phyloP scores from a whole-genome alignment of 2,888 invertebrate species.

The Arge pagana region DNA sequence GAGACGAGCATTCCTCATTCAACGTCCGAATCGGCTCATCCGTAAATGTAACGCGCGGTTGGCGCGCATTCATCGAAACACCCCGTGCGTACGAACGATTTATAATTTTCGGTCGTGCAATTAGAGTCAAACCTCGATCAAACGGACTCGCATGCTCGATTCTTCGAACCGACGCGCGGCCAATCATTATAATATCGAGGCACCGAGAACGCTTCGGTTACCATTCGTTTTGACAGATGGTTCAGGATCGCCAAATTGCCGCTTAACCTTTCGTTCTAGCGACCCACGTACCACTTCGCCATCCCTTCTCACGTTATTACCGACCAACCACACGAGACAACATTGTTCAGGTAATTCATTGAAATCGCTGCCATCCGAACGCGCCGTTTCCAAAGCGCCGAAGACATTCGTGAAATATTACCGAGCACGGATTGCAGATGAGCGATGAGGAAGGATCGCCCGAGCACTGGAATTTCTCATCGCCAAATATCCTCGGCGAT shows the following conservation, averaged over 20 bases:
- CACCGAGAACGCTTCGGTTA: slow-evolving; percentile 6
- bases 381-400: slow-evolving; percentile 4
- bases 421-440: slow-evolving; percentile 39
- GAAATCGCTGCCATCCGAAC: slow-evolving; percentile 39
- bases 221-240: slow-evolving; percentile 50
- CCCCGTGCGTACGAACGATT: slow-evolving; percentile 30
- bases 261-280: slow-evolving; percentile 37
- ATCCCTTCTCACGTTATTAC: slow-evolving; percentile 24
- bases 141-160: slow-evolving; percentile 34
- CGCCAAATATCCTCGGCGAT: no score
- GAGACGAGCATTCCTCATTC: no score
- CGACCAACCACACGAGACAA: slow-evolving; percentile 21
- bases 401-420: slow-evolving; percentile 41
- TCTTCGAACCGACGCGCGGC: slow-evolving; percentile 32
- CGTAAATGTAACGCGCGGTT: no score
- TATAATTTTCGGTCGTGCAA: slow-evolving; percentile 52
- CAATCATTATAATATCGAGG: slow-evolving; percentile 31
- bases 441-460: no score
- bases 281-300: slow-evolving; percentile 25
- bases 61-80: slow-evolving; percentile 39
- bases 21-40: no score
- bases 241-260: slow-evolving; percentile 48
- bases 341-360: slow-evolving; percentile 47
- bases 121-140: slow-evolving; percentile 46
- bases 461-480: no score